Evolutionary conservation across 2,888 invertebrate species (phyloP).

Genomic region (Saturnia pavonia): DNA sequence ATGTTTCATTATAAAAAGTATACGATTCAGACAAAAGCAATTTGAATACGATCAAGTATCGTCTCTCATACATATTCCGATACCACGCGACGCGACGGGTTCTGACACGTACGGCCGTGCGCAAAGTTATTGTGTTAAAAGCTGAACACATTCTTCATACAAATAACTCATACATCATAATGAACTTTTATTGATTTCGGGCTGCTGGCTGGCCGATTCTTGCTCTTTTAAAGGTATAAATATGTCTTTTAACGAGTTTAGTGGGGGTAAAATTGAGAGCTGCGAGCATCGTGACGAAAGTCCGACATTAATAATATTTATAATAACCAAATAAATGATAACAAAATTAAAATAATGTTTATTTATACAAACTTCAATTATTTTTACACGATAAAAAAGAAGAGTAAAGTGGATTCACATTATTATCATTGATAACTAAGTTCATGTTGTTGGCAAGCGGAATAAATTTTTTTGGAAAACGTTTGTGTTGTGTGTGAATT

Average conservation of each 20-base stretch:
- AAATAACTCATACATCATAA: constrained; percentile 11
- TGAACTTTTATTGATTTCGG: neutral
- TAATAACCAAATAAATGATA: too few species aligned
- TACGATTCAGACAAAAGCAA: neutral
- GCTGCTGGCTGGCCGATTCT: neutral
- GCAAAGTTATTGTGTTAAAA: constrained; percentile 8
- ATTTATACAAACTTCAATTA: too few species aligned
- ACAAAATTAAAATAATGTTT: too few species aligned
- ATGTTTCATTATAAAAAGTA: neutral
- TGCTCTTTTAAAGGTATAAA: neutral
- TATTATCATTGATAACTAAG: too few species aligned
- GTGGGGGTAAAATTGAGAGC: neutral
- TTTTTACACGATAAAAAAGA: too few species aligned
- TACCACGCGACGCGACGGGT: constrained; percentile 8
- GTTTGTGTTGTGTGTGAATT: too few species aligned
- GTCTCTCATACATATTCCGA: constrained; percentile 10
- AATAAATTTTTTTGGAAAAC: too few species aligned
- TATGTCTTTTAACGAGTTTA: neutral
- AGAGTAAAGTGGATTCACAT: too few species aligned
- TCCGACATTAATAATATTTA: too few species aligned
- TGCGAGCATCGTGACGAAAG: too few species aligned
- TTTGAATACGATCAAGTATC: neutral
- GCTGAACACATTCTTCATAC: constrained; percentile 13
- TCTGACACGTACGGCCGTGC: neutral
- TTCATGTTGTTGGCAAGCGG: too few species aligned